Base-by-base conservation (phyloP, 2,797 vertebrate species). In the Phoxinus dragarum region DNA sequence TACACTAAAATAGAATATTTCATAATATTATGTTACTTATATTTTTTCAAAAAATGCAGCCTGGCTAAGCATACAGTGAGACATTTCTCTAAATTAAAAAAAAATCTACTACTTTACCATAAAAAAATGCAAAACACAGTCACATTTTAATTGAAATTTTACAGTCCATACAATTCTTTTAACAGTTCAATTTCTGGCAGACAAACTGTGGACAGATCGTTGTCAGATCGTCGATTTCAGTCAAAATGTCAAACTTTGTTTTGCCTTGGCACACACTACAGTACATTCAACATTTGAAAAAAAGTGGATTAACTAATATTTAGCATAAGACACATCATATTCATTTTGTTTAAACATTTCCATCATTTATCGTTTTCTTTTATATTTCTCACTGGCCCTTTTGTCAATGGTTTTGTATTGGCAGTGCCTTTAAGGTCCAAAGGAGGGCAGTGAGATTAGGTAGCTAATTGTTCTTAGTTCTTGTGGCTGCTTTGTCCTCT, bases 381-480 rank as follows among this genome's bases (percentile, higher is more conserved):
- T 34, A 36, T 49, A 36, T 61, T 49, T 82, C 56, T 44, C 16
- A n/a, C 21, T n/a, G 38, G 17, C 42, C 16, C 10, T 17, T 44
- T 72, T 31, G 52, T 34, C 17, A 59, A 34, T 52, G 23, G 71
- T 64, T 82, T 82, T 52, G 8, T 8, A 4, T 67, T 52, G 10
- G 42, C 44, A 83, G 42, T 76, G 77, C 68, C 42, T 66, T n/a
- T 31, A 85, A 52, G 10, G 68, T 85, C 67, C 67, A 85, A 80
- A 66, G 80, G 59, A 69, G 54, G 56, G 84, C 77, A 85, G 54
- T 85, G 42, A 73, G 42, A 79, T 44, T 73, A 68, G 80, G 54
- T 66, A 73, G 16, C 44, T 14, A 47, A 61, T 16, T 79, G 54
- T 36, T 38, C 21, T 49, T 16, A 38, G 67, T 42, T 40, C 68